These are phyloP conservation scores for Microplitis demolitor DNA, from an alignment of 1,140 invertebrate genomes.

Conservation along the genomic window DNA sequence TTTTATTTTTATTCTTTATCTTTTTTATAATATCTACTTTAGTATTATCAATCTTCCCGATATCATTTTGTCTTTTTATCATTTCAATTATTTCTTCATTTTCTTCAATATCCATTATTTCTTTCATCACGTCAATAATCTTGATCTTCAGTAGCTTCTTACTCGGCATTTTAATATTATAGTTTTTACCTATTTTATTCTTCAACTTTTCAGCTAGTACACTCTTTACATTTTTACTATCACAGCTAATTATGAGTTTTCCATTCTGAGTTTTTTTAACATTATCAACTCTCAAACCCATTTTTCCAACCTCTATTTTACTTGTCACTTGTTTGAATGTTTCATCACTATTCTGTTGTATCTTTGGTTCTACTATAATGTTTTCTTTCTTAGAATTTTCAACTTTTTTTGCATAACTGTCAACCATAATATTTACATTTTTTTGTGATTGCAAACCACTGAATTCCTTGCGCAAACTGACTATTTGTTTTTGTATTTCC, in stretches of 20 bases:
- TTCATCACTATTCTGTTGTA: not conserved
- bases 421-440: not conserved
- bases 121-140: not conserved
- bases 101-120: not conserved
- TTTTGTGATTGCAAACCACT: not conserved
- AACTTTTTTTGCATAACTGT: not conserved
- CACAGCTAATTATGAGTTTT: not conserved
- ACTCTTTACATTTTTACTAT: not conserved
- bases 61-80: not conserved
- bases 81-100: not conserved
- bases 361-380: not conserved
- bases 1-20: not conserved
- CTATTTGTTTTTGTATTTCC: not conserved
- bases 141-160: not conserved
- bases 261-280: not conserved
- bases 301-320: not conserved
- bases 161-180: not conserved
- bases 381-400: not conserved
- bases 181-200: not conserved
- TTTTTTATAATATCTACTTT: not conserved
- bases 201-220: not conserved
- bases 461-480: not conserved
- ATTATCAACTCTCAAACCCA: not conserved
- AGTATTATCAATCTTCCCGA: not conserved
- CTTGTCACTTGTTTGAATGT: not conserved